Percentiles rank a stretch among this genome's conserved stretches.
Evolutionary conservation across 2,797 vertebrate species (phyloP).

Genomic region (Pantherophis alleghaniensis): DNA sequence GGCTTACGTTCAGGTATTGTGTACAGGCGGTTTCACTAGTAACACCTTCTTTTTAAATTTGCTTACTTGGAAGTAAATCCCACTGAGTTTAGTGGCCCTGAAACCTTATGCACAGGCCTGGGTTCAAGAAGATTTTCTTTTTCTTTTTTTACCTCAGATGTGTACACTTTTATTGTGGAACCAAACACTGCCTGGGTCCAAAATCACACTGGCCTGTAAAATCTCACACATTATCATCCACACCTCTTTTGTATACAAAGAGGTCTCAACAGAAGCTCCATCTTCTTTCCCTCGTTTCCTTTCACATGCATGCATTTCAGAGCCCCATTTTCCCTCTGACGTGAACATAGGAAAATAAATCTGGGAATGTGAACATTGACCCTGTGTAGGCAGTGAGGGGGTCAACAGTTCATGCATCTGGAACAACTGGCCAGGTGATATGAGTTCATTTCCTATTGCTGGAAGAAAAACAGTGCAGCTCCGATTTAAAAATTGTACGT

Average conservation of each 20-base stretch:
- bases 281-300: not conserved
- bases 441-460: slow-evolving; percentile 29
- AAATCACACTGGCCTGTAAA: not conserved
- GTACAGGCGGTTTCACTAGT: not conserved
- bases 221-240: not conserved
- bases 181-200: not conserved
- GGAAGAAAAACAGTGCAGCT: slow-evolving; percentile 53
- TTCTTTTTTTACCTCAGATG: too few relatives aligned
- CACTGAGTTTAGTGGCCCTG: not conserved
- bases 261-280: not conserved
- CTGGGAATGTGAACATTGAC: not conserved
- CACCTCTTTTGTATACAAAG: not conserved
- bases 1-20: too few relatives aligned
- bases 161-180: not conserved
- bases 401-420: slow-evolving; percentile 12
- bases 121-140: not conserved
- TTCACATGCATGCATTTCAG: not conserved
- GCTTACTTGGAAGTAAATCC: not conserved
- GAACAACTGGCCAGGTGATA: slow-evolving; percentile 7
- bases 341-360: not conserved
- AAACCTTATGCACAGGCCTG: not conserved
- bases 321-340: not conserved
- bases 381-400: slow-evolving; percentile 11
- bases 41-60: not conserved
- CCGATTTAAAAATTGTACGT: not conserved